Evolutionary conservation across 2,888 invertebrate genomes (phyloP).

Genomic region (Drosophila greeni): DNA sequence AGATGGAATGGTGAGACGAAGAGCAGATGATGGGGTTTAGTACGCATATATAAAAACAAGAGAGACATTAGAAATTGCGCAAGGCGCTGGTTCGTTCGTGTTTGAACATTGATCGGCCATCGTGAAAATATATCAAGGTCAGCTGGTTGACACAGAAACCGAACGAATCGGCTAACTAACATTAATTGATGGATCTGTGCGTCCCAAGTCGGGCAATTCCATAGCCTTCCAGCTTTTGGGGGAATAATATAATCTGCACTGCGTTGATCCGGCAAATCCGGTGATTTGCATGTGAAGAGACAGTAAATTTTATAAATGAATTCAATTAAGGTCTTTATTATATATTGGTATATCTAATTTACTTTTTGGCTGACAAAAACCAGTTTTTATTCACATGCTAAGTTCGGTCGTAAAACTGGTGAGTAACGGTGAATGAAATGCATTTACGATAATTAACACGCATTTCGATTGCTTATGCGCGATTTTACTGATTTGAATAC

Average conservation of each 20-base stretch:
- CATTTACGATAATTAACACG: constrained; percentile 26
- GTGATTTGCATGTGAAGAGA: constrained; percentile 57
- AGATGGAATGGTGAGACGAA: constrained; percentile 26
- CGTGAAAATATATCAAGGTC: constrained; percentile 72
- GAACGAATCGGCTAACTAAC: constrained; percentile 68
- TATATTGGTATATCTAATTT: constrained; percentile 27
- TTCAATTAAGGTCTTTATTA: constrained; percentile 23
- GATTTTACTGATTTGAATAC: constrained; percentile 36
- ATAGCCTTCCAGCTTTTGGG: constrained; percentile 36
- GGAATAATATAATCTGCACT: constrained; percentile 40
- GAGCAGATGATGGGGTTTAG: constrained; percentile 57
- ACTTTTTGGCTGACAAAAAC: constrained; percentile 10
- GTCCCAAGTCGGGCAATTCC: constrained; percentile 40
- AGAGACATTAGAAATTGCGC: constrained; percentile 68
- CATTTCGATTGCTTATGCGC: constrained; percentile 30
- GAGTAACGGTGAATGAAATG: constrained; percentile 44
- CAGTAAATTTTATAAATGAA: constrained; percentile 24
- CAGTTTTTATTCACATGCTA: constrained; percentile 37
- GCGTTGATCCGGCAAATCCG: constrained; percentile 17
- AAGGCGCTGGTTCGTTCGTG: constrained; percentile 36
- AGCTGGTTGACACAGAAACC: constrained; percentile 59
- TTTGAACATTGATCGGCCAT: constrained; percentile 54
- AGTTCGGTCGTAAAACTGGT: constrained; percentile 9
- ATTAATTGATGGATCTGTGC: constrained; percentile 58
- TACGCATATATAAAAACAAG: constrained; percentile 61